Evolutionary conservation across 2,888 invertebrate species (phyloP), one percentile per base, ranked within the genome.

Genomic region (Linnaemya vulpina): DNA sequence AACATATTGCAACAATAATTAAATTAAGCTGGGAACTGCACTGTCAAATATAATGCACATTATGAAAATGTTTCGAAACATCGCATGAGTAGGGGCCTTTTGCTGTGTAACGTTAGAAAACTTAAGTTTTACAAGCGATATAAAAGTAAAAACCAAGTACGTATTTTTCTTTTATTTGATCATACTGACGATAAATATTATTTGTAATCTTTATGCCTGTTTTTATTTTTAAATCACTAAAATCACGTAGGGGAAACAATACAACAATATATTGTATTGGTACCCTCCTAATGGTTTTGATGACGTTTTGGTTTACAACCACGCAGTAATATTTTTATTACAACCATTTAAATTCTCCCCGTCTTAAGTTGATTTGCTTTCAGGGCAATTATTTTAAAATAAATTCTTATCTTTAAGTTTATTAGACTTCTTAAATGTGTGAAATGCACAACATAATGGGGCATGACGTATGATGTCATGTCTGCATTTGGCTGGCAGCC

Each of bases 391-490:
- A 40, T 49, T 25, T 63, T n/a, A n/a, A 22, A 22, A 43, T 17
- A 38, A 40, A 38, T 22, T 70, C 65, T 75, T 75, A 65, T 75
- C 75, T n/a, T 0, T 20, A 35, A 51, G 53, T 75, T 75, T 53
- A 58, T 63, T 17, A 17, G 46, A 20, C 60, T 38, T 3, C 30
- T 58, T 40, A 58, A 43, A 74, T 74, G 73, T 74, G 62, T 62
- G 49, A 74, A 51, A 62, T 62, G 17, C n/a, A 55, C 8, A 76
- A 13, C 51, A 49, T 25, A 40, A 9, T 60, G 3, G 38, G 38
- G 1, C 11, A 40, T 40, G 40, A 11, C 40, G 9, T 9, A 2
- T 55, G 10, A 10, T 49, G 17, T 40, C n/a, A 22, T 43, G 35
- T 2, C 46, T 30, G 5, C 30, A 30, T 73, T 71, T 60, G 60